Percentiles rank a stretch among this genome's conserved stretches.
phyloP scores from a whole-genome alignment of 2,888 invertebrate genomes.

The Archips xylosteana region DNA sequence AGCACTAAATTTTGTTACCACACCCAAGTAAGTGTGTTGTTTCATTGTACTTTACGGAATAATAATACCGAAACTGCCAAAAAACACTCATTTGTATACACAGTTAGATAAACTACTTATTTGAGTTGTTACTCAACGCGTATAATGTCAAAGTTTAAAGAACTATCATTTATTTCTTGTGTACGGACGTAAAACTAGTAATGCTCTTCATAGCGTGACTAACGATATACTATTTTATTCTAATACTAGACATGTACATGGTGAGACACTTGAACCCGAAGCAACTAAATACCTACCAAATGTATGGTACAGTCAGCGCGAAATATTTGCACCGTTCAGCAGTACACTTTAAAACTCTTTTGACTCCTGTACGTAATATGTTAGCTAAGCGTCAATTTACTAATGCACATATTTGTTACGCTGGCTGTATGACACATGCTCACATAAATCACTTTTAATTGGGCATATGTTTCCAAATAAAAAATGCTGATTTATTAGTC shows the following conservation, averaged over 20 bases:
- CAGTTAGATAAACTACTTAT: conserved; percentile 51
- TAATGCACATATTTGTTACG: not conserved
- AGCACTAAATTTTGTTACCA: not conserved
- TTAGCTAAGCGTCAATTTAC: not conserved
- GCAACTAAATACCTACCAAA: not conserved
- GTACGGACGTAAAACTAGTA: not conserved
- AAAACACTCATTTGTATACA: conserved; percentile 47
- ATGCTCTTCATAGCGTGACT: not conserved
- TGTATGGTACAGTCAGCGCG: not conserved
- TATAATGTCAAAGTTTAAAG: not conserved
- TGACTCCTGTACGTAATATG: not conserved
- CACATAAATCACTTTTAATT: not conserved
- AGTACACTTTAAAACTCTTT: not conserved
- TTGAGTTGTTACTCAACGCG: conserved; percentile 43
- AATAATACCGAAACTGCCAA: conserved; percentile 17
- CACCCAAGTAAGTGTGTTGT: conserved; percentile 54
- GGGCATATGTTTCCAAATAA: not conserved
- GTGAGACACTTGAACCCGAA: not conserved
- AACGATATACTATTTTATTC: not conserved
- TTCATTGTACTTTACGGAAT: conserved; percentile 48
- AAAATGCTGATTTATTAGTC: not conserved
- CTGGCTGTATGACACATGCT: not conserved
- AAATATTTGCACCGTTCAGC: not conserved
- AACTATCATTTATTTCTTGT: not conserved
- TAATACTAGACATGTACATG: not conserved